A percentile compares a stretch with the other conserved stretches of the same genome.
These are phyloP conservation scores for Hylaeus volcanicus DNA, from an alignment of 1,140 invertebrate species.

Conservation along the genomic window DNA sequence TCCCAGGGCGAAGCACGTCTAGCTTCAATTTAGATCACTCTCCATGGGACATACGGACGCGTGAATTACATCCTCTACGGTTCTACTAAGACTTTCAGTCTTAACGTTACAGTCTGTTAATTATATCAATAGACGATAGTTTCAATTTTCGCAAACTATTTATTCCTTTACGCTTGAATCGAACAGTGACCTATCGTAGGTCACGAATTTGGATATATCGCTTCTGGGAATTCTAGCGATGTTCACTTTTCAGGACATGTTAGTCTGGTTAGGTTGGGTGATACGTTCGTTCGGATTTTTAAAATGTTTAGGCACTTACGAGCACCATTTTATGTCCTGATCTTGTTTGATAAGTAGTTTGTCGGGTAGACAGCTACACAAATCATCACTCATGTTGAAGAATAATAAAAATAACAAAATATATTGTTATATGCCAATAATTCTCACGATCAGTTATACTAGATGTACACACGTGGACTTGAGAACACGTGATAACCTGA, in stretches of 20 bases:
- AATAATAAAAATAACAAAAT: no score
- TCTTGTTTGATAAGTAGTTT: no score
- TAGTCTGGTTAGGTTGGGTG: neutral
- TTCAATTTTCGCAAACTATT: neutral
- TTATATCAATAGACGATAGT: neutral
- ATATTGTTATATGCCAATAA: no score
- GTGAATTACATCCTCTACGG: conserved; percentile 25
- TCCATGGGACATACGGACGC: conserved; percentile 72
- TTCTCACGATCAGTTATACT: no score
- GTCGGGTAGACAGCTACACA: no score
- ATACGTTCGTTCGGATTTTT: neutral
- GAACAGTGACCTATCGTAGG: neutral
- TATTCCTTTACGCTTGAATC: neutral
- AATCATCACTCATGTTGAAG: no score
- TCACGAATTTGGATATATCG: neutral
- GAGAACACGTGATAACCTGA: no score
- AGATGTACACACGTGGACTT: no score
- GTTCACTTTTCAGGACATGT: neutral
- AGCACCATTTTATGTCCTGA: no score
- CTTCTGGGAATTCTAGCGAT: neutral
- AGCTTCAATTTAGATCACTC: conserved; percentile 44
- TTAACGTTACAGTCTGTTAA: conserved; percentile 1
- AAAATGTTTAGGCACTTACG: neutral
- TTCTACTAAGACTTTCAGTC: neutral
- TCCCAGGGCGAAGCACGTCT: conserved; percentile 32